A percentile compares a stretch with the other conserved stretches of the same genome.
phyloP scores from a whole-genome alignment of 2,888 invertebrate species.

The Leptinotarsa peninsularis region DNA sequence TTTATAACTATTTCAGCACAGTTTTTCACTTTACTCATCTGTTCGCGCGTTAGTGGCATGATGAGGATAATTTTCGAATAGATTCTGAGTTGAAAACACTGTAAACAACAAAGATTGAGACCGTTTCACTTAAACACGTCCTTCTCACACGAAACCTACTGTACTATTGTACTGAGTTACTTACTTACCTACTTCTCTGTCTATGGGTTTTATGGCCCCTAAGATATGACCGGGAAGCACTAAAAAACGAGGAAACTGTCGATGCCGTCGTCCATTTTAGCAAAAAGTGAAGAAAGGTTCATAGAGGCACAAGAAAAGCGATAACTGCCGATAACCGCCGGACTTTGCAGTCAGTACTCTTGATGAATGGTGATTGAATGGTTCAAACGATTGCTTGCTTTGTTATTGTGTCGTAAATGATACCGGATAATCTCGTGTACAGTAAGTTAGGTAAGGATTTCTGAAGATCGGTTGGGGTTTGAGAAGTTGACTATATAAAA shows the following conservation, averaged over 20 bases:
- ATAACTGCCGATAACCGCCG: background rate
- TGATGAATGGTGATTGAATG: background rate
- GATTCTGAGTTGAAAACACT: no score
- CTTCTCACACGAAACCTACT: no score
- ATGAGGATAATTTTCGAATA: no score
- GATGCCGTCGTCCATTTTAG: constrained; percentile 35
- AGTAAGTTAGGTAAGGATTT: background rate
- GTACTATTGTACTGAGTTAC: no score
- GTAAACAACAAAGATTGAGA: no score
- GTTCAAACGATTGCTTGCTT: background rate
- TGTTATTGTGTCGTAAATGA: constrained; percentile 5
- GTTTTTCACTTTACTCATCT: no score
- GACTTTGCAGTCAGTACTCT: background rate
- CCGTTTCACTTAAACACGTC: no score
- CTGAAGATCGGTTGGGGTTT: background rate
- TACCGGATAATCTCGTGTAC: background rate
- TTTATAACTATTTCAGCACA: no score
- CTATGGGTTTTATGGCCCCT: constrained; percentile 79
- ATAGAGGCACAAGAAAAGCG: background rate
- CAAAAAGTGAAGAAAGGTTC: background rate
- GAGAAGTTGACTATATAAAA: background rate
- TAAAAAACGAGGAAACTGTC: constrained; percentile 68
- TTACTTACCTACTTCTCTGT: constrained; percentile 93
- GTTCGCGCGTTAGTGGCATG: no score
- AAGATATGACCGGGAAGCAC: constrained; percentile 84